phyloP scores from a whole-genome alignment of 2,113 vertebrate species.

The Sylvilagus bachmani region DNA sequence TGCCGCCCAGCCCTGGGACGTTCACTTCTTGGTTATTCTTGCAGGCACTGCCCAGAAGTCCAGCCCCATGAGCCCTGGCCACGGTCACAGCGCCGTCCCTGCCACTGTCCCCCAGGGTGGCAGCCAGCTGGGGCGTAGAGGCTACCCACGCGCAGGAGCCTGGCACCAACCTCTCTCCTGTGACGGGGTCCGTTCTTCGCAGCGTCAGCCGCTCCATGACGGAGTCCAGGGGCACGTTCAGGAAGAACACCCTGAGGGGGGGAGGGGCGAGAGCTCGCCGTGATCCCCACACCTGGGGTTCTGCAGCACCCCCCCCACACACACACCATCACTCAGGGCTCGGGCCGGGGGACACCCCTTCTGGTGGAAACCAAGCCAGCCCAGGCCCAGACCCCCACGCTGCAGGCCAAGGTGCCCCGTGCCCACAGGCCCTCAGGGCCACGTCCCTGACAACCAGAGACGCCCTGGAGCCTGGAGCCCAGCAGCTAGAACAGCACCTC shows the following conservation, averaged over 20 bases:
- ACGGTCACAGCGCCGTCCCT: accelerated
- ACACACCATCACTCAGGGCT: too few relatives aligned
- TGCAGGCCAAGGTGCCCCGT: not conserved
- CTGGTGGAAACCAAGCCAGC: not conserved
- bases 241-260: constrained; percentile 92
- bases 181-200: constrained; percentile 91
- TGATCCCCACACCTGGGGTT: too few relatives aligned
- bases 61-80: too few relatives aligned
- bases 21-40: accelerated
- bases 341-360: too few relatives aligned
- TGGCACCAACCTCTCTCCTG: constrained; percentile 92
- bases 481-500: too few relatives aligned
- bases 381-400: too few relatives aligned
- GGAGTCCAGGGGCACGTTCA: constrained; percentile 91
- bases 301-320: too few relatives aligned
- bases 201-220: constrained; percentile 92
- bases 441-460: not conserved
- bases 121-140: not conserved
- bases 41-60: not conserved
- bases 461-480: not conserved
- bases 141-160: not conserved
- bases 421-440: not conserved
- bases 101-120: not conserved
- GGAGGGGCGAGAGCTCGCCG: not conserved
- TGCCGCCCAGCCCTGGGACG: accelerated